Evolutionary conservation across 2,888 invertebrate genomes (phyloP), one percentile per base, ranked within the genome.

Genomic region (Drosophila cyrtoloma): DNA sequence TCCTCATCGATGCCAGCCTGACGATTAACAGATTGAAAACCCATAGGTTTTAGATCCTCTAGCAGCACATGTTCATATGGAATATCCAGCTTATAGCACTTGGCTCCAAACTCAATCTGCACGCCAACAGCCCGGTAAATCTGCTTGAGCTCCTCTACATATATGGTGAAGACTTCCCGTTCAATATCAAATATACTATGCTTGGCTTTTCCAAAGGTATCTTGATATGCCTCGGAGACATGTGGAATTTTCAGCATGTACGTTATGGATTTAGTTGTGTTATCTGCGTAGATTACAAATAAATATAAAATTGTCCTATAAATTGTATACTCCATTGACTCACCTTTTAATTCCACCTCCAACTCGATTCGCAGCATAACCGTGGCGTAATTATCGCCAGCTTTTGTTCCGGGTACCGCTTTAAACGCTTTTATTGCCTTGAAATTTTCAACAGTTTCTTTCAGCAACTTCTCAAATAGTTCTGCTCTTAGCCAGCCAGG

Each of bases 301-400:
- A n/a, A n/a, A n/a, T n/a, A n/a, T n/a, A n/a, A n/a, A n/a, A n/a
- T n/a, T n/a, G n/a, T n/a, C n/a, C n/a, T n/a, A n/a, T n/a, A n/a
- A n/a, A n/a, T n/a, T n/a, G n/a, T n/a, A 3, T 42, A n/a, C 3
- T 30, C 39, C 1, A 47, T 5, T n/a, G 0, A 28, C 28, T 47
- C 19, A 91, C 91, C 84, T 44, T 68, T 69, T 4, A 92, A 62
- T 37, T 90, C 77, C 3, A 92, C 56, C 9, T 86, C 87, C 5
- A 92, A 66, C 37, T 78, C 71, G 12, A 90, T 53, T n/a, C 92
- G 81, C 5, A 90, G 56, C 89, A 92, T 89, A 5, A 89, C 42
- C 0, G 92, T 91, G 12, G 87, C 81, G 71, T 90, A 92, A 65
- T 92, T 92, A 62, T 92, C 92, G 2, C 92, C 92, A 0, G 86